phyloP scores from a whole-genome alignment of 2,113 vertebrate species.

The Lanius collurio region DNA sequence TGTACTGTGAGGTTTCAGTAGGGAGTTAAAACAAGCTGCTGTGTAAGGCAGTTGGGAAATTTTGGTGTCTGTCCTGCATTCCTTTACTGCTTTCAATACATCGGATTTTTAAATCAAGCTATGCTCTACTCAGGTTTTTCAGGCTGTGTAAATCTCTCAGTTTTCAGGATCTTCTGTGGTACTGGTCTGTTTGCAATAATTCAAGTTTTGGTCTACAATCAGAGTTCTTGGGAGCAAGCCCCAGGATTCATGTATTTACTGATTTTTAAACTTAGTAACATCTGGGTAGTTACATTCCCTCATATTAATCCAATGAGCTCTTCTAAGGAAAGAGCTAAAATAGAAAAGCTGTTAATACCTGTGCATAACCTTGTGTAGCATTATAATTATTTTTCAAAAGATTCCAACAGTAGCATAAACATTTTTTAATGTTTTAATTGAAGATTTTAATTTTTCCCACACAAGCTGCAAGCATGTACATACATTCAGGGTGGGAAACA shows the following conservation, averaged over 20 bases:
- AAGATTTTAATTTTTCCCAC: neutral
- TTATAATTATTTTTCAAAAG: neutral
- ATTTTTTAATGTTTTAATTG: neutral
- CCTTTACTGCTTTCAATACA: neutral
- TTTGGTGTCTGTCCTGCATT: neutral
- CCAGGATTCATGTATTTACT: neutral
- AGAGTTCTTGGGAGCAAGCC: neutral
- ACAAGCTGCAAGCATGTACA: neutral
- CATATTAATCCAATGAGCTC: neutral
- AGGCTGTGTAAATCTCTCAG: neutral
- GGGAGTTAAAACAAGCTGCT: neutral
- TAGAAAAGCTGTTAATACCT: neutral
- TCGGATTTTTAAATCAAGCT: neutral
- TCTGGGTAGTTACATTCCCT: neutral
- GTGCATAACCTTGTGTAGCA: neutral
- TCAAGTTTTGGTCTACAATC: neutral
- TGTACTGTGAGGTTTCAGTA: neutral
- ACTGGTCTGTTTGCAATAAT: neutral
- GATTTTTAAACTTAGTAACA: neutral
- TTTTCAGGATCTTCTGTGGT: neutral
- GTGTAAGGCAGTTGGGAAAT: neutral
- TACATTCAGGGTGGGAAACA: neutral
- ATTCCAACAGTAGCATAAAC: fast-evolving
- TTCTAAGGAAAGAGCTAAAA: neutral
- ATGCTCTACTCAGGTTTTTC: neutral